Evolutionary conservation across 2,113 vertebrate genomes (phyloP).

Genomic region (Entosphenus tridentatus): DNA sequence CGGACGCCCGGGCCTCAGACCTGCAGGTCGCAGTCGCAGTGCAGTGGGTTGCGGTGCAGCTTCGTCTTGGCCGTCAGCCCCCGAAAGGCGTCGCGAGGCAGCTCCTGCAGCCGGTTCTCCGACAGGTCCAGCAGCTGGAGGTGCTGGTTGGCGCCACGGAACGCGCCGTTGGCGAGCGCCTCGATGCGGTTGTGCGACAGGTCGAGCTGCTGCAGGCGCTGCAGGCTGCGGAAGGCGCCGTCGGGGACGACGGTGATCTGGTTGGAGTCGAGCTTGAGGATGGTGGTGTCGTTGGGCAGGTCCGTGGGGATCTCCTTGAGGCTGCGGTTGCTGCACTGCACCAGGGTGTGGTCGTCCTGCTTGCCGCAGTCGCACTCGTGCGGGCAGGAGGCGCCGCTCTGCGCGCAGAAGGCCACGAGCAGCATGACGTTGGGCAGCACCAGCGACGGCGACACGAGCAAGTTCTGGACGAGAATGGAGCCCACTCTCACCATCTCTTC

Average conservation of each 20-base stretch:
- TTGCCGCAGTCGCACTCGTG: constrained; percentile 59
- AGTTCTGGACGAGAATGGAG: no score
- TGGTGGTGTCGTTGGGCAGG: constrained; percentile 69
- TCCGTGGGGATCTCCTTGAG: constrained; percentile 53
- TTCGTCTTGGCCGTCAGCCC: constrained; percentile 55
- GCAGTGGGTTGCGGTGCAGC: constrained; percentile 76
- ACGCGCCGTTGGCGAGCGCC: constrained; percentile 46
- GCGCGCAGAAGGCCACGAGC: constrained; percentile 43
- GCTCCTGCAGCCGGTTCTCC: constrained; percentile 47
- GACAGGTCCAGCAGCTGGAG: constrained; percentile 61
- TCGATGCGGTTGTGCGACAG: constrained; percentile 61
- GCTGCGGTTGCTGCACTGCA: constrained; percentile 68
- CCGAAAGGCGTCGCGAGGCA: constrained; percentile 45
- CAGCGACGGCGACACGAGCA: constrained; percentile 12
- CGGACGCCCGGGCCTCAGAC: constrained; percentile 4
- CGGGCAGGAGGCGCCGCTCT: constrained; percentile 34
- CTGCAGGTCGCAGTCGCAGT: constrained; percentile 74
- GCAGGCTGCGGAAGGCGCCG: constrained; percentile 50
- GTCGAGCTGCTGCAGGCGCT: constrained; percentile 55
- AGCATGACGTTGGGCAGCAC: constrained; percentile 45
- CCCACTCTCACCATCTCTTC: no score
- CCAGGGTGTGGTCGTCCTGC: constrained; percentile 33
- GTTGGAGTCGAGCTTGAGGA: constrained; percentile 79
- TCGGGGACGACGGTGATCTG: constrained; percentile 42
- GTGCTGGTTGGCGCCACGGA: constrained; percentile 41